Base-by-base conservation (phyloP, 2,113 vertebrate genomes). In the Ailuropoda melanoleuca region DNA sequence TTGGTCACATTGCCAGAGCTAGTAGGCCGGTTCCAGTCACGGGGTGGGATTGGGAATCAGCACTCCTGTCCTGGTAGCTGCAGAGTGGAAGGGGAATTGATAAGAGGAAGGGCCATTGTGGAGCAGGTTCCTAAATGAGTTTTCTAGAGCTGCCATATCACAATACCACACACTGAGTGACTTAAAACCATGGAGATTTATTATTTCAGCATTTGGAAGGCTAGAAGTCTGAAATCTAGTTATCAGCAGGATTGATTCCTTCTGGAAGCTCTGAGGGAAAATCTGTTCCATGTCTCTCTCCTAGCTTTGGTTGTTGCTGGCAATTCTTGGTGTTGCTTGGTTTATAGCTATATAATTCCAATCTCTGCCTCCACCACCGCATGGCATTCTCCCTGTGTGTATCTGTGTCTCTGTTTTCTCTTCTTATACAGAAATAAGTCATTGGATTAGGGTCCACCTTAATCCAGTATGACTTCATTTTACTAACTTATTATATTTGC, bases 331-430 rank as follows among this genome's bases (percentile, higher is more conserved):
- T 5, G 7, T 13, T 26, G 12, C 46, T 43, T 56, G 37, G 18
- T 75, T 23, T 83, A 14, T 2, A n/a, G 68, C 10, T 18, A 1
- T 3, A 43, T 24, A 24, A 13, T 4, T 74, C 39, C n/a, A 75
- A 2, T 31, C 24, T 56, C 64, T 58, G 53, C 34, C n/a, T 90
- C 23, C 13, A 29, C 39, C 72, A 39, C 6, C 48, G 43, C 2
- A 2, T 6, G 13, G 6, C 1, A 0, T 74, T 70, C 75, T 50
- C 3, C 17, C 14, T 19, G 1, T 19, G 74, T 46, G 4, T 21
- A 31, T 70, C n/a, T 21, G 15, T 48, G 21, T 31, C 46, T 70
- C 37, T 64, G 2, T 70, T 66, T 88, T 81, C 50, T 55, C 56
- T 88, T 81, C 31, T 70, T 53, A 21, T 34, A 50, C 31, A 88